Evolutionary conservation across 2,113 vertebrate genomes (phyloP).

Genomic region (Pterophyllum scalare): DNA sequence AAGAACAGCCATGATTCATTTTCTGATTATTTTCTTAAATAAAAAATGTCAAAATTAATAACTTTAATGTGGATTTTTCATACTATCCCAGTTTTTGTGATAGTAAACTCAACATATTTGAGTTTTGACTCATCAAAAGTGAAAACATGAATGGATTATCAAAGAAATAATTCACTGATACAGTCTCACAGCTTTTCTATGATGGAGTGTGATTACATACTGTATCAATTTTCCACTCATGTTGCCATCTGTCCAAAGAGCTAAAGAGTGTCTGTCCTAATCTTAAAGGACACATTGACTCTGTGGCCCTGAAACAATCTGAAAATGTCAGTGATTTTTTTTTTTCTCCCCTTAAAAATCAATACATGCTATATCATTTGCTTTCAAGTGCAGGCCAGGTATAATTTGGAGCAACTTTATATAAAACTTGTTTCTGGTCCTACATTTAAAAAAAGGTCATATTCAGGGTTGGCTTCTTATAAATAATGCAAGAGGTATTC

Average conservation of each 20-base stretch:
- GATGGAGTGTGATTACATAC: too few species aligned
- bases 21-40: too few species aligned
- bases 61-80: too few species aligned
- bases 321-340: neutral
- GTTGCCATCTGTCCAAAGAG: neutral
- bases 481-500: conserved; percentile 1
- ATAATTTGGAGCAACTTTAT: neutral
- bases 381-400: neutral
- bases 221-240: neutral
- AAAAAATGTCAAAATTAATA: too few species aligned
- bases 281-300: neutral
- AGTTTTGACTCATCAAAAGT: too few species aligned
- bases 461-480: conserved; percentile 10
- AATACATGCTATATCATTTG: neutral
- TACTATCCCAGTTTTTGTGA: too few species aligned
- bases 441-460: neutral
- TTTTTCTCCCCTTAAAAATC: neutral
- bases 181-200: too few species aligned
- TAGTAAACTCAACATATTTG: too few species aligned
- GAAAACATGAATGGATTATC: too few species aligned
- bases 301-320: neutral
- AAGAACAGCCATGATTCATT: too few species aligned
- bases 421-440: neutral
- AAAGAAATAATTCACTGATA: too few species aligned
- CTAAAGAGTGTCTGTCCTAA: neutral